Conservation (phyloP, 2,113 vertebrate genomes). For the Poicephalus meyeri region DNA sequence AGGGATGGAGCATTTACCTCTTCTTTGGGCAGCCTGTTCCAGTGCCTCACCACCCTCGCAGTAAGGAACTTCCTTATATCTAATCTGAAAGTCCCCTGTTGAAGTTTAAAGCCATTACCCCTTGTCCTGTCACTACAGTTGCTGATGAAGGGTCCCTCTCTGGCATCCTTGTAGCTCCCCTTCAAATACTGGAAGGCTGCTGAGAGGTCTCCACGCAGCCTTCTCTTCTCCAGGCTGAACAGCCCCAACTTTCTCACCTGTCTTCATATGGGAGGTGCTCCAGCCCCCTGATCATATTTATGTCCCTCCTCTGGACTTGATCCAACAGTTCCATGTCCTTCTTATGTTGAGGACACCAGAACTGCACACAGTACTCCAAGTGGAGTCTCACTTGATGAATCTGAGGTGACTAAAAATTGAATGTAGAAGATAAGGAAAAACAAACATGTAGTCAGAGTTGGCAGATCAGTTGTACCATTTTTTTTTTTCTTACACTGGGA, state of each 20-base stretch:
- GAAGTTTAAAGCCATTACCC: background rate
- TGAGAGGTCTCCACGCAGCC: background rate
- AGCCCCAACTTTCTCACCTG: background rate
- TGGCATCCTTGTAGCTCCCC: background rate
- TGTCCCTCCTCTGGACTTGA: background rate
- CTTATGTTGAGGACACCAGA: background rate
- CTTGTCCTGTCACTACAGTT: background rate
- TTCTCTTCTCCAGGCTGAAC: background rate
- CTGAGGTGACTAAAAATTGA: background rate
- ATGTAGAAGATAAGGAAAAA: background rate
- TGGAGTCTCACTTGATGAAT: background rate
- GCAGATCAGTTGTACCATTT: background rate
- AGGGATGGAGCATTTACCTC: background rate
- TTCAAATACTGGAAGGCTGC: background rate
- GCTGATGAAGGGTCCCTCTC: background rate
- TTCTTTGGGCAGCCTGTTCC: background rate
- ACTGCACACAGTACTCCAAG: background rate
- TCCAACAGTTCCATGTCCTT: background rate
- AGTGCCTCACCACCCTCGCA: background rate
- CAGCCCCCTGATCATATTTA: background rate
- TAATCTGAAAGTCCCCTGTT: background rate
- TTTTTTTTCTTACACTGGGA: too few species aligned
- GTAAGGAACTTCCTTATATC: background rate
- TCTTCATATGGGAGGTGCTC: background rate
- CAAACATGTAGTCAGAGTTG: background rate